A percentile compares a stretch with the other conserved stretches of the same genome.
Conservation (phyloP, 2,797 vertebrate species). For the Pyrocephalus nanus region DNA sequence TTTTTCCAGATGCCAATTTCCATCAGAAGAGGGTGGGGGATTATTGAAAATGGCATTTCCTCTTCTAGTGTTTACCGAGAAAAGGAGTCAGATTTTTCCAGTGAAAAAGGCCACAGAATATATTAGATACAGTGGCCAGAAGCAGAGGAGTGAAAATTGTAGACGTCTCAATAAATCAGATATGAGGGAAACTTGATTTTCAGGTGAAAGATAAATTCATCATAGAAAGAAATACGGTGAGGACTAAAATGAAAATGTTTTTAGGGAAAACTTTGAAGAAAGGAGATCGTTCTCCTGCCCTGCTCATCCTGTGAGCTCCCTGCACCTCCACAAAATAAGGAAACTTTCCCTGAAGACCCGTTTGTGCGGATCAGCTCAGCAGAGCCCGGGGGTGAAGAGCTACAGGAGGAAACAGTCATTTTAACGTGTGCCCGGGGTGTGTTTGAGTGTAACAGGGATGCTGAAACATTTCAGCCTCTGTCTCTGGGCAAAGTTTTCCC, state of each 20-base stretch:
- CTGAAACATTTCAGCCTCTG: background rate
- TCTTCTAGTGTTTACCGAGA: background rate
- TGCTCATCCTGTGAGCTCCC: background rate
- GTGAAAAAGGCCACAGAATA: background rate
- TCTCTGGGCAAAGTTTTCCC: background rate
- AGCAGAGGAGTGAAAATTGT: background rate
- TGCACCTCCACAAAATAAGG: background rate
- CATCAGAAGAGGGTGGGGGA: background rate
- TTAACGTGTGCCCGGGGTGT: background rate
- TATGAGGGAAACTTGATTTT: background rate
- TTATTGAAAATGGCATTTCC: background rate
- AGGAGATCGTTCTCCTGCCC: background rate
- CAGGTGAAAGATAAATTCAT: background rate
- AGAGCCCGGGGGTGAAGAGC: background rate
- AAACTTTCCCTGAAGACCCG: background rate
- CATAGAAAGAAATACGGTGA: background rate
- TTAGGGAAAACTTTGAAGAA: background rate
- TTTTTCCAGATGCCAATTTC: background rate
- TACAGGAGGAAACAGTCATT: accelerated
- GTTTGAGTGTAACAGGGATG: background rate
- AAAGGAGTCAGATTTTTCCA: background rate
- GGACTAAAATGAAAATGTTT: background rate
- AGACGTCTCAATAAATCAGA: background rate
- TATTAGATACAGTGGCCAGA: background rate
- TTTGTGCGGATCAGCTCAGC: background rate